These are phyloP conservation scores for Zaprionus gabonicus DNA, from an alignment of 1,140 invertebrate species.

Conservation along the genomic window DNA sequence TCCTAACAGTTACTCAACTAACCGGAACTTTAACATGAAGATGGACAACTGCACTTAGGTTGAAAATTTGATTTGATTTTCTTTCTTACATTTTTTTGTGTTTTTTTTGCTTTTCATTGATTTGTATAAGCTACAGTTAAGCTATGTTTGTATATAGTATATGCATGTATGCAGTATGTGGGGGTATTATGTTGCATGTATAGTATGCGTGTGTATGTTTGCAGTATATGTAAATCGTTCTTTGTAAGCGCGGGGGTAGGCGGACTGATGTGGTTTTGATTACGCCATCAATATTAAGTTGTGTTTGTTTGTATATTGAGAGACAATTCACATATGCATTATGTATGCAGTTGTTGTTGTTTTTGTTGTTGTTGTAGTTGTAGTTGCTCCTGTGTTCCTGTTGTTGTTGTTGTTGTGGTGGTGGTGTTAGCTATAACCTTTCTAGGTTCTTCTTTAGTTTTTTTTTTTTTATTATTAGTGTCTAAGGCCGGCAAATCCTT, in stretches of 20 bases:
- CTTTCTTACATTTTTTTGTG: background rate
- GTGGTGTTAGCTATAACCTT: conserved; percentile 40
- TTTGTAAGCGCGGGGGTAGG: conserved; percentile 6
- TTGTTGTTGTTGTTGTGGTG: conserved; percentile 24
- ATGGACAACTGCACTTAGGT: background rate
- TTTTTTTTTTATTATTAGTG: conserved; percentile 28
- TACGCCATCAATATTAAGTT: conserved; percentile 65
- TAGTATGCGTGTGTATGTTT: conserved; percentile 12
- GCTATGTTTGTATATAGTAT: conserved; percentile 23
- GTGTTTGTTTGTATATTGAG: conserved; percentile 28
- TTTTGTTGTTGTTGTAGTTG: conserved; percentile 34
- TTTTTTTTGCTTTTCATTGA: conserved; percentile 1
- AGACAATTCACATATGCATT: conserved; percentile 31
- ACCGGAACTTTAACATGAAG: conserved; percentile 1
- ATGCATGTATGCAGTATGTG: conserved; percentile 1
- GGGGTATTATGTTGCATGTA: background rate
- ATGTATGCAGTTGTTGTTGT: conserved; percentile 31
- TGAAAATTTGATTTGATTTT: conserved; percentile 1
- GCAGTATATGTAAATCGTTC: background rate
- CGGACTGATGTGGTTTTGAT: conserved; percentile 58
- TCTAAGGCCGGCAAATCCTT: conserved; percentile 67
- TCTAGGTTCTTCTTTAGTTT: conserved; percentile 57
- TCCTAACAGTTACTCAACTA: background rate
- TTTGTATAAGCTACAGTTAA: conserved; percentile 18
- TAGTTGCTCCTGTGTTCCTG: conserved; percentile 32